Evolutionary conservation across 2,888 invertebrate genomes (phyloP).

Genomic region (Harpalus rubripes): DNA sequence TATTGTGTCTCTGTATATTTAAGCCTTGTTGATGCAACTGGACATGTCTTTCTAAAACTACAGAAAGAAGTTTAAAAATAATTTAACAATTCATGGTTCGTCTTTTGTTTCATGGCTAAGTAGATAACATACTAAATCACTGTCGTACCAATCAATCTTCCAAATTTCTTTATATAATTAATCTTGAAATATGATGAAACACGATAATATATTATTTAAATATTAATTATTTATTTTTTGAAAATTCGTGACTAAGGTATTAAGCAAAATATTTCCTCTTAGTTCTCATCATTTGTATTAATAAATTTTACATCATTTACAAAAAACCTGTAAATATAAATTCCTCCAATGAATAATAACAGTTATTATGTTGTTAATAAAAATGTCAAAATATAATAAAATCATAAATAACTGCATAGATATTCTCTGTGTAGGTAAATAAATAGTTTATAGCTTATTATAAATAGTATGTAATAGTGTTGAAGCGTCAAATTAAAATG

Average conservation of each 20-base stretch:
- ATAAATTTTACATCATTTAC: slow-evolving; percentile 1
- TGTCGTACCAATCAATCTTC: no score
- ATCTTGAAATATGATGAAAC: not conserved
- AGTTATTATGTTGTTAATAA: slow-evolving; percentile 12
- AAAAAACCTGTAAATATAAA: not conserved
- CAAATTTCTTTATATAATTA: not conserved
- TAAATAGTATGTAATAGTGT: slow-evolving; percentile 6
- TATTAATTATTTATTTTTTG: not conserved
- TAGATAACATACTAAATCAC: no score
- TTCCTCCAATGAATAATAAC: slow-evolving; percentile 6
- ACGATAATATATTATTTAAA: not conserved
- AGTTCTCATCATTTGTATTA: slow-evolving; percentile 1
- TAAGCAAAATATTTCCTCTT: not conserved
- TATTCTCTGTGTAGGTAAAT: not conserved
- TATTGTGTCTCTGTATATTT: no score
- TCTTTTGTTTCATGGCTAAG: no score
- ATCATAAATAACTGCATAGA: not conserved
- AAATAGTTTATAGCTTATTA: slow-evolving; percentile 4
- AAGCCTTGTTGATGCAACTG: no score
- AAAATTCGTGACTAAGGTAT: not conserved
- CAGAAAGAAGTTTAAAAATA: no score
- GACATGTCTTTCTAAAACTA: no score
- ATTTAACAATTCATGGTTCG: no score
- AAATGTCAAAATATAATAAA: slow-evolving; percentile 46
- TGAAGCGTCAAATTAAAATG: slow-evolving; percentile 29